Evolutionary conservation across 2,113 vertebrate species (phyloP), one percentile per base, ranked within the genome.

Genomic region (Eulemur rufifrons): DNA sequence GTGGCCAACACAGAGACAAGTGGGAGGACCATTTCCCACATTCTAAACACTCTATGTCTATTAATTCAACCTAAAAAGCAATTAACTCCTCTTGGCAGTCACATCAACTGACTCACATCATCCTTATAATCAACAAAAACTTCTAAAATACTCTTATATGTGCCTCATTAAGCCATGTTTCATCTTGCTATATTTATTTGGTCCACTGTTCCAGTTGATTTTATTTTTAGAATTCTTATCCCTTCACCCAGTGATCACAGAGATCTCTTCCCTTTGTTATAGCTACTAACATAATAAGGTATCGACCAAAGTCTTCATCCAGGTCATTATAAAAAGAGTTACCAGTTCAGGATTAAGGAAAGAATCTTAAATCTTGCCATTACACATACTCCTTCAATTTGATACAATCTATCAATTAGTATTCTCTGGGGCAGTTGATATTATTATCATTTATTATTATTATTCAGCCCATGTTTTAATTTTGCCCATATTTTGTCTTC

Each of bases 81-180:
- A 93, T 93, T 34, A 90, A 89, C 71, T 93, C 89, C 78, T 95
- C 74, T 78, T 92, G 91, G 86, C 81, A 93, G 61, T 90, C 93
- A 54, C 1, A 91, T 86, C 91, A 84, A 80, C 78, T 94, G 82
- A 94, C 63, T 98, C 82, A 95, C 39, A 83, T 11, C 10, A 0
- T n/a, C 47, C 56, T 95, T 95, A 91, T 13, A 63, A 74, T 39
- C 82, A 97, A 93, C 73, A 93, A 69, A 94, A 96, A 78, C 59
- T 86, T 92, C 81, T 83, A 93, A 81, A 92, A 92, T 17, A 85
- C 78, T 90, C 71, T 91, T 64, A 71, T 5, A 23, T 61, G 61
- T 32, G 71, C 56, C 86, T 94, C 56, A 86, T 37, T 73, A 69
- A 92, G 54, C 42, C 25, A 54, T 6, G 13, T 8, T 91, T 83